Percentiles rank a stretch among this genome's conserved stretches.
Conservation (phyloP, 2,113 vertebrate genomes). For the Oceanodroma tethys region DNA sequence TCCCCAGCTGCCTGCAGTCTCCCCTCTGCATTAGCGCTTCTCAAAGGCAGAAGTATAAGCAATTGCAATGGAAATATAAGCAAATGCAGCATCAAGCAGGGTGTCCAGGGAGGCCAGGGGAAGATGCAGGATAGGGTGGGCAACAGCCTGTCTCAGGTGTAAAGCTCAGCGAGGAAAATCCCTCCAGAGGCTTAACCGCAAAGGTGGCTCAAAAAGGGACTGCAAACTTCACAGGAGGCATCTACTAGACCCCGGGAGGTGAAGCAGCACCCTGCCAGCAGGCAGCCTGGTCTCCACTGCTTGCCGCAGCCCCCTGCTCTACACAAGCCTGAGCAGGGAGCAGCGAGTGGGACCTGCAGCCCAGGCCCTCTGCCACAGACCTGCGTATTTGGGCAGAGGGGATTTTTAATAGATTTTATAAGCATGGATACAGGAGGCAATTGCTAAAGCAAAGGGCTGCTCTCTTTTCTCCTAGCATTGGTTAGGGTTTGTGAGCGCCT, state of each 20-base stretch:
- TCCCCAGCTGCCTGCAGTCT: neutral
- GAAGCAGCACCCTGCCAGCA: neutral
- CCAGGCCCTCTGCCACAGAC: neutral
- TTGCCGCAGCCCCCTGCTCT: neutral
- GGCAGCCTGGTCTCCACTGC: neutral
- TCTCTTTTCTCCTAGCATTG: neutral
- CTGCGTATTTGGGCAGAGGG: accelerated
- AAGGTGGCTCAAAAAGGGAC: neutral
- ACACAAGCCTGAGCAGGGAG: neutral
- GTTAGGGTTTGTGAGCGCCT: neutral
- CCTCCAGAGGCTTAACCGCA: neutral
- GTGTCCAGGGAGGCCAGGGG: no score
- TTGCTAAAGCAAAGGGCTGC: neutral
- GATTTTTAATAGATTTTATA: neutral
- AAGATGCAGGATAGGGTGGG: neutral
- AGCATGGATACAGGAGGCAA: neutral
- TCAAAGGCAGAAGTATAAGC: neutral
- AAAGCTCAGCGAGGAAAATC: neutral
- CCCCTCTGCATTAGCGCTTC: neutral
- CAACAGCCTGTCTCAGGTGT: neutral
- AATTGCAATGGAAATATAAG: neutral
- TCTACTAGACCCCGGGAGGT: neutral
- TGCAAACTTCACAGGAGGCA: neutral
- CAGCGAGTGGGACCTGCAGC: neutral
- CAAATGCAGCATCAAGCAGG: neutral